Conservation (phyloP, 1,140 invertebrate genomes). For the Amphibalanus amphitrite region DNA sequence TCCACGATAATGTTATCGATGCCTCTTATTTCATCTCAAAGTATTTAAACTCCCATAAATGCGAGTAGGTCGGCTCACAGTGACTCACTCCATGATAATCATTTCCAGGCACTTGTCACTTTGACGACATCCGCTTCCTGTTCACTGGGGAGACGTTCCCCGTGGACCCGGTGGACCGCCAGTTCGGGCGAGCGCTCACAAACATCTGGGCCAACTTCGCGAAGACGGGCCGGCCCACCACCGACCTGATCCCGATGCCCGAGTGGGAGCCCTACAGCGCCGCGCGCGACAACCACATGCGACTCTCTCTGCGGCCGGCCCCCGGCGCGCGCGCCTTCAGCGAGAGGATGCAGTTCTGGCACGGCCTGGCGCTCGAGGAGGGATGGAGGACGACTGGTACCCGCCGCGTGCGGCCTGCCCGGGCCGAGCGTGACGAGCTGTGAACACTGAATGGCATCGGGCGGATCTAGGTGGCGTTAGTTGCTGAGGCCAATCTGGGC, state of each 20-base stretch:
- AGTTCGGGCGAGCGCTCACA: neutral
- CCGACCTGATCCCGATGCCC: neutral
- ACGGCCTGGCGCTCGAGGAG: neutral
- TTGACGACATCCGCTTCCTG: neutral
- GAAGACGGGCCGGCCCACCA: neutral
- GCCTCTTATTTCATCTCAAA: too few species aligned
- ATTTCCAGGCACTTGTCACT: neutral
- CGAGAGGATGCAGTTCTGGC: neutral
- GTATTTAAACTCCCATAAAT: too few species aligned
- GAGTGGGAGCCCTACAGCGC: neutral
- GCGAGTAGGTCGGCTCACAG: too few species aligned
- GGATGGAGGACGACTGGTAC: neutral
- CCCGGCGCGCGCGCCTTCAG: neutral
- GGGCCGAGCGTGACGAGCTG: neutral
- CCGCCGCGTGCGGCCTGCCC: too few species aligned
- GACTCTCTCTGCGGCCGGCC: neutral
- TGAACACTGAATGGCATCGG: too few species aligned
- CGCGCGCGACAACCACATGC: neutral
- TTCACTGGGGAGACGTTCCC: neutral
- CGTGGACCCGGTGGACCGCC: neutral
- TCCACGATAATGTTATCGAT: too few species aligned
- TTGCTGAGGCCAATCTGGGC: too few species aligned
- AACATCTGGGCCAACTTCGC: conserved; percentile 3
- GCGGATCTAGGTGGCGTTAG: neutral
- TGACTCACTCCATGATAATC: neutral